Conservation (phyloP, 2,113 vertebrate species). For the pig (Sus scrofa) region DNA sequence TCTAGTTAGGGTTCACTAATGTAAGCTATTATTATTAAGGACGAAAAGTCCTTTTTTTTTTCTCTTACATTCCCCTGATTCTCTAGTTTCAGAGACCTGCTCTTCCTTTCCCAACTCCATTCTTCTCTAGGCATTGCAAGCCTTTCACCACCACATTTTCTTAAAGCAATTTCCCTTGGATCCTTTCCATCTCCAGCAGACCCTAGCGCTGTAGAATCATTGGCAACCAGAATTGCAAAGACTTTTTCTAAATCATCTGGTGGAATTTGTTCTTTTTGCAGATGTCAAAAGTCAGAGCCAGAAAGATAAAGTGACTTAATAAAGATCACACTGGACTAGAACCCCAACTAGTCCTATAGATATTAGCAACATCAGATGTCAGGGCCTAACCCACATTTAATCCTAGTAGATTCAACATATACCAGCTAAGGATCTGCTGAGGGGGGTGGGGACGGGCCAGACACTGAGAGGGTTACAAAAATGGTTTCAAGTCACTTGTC, state of each 20-base stretch:
- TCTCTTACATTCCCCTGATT: background rate
- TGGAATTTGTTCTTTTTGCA: constrained; percentile 54
- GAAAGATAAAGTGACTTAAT: constrained; percentile 61
- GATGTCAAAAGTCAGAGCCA: constrained; percentile 22
- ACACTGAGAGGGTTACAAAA: constrained; percentile 3
- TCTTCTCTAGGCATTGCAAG: background rate
- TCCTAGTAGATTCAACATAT: constrained; percentile 16
- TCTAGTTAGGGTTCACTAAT: background rate
- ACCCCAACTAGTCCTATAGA: constrained; percentile 28
- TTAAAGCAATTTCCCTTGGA: constrained; percentile 61
- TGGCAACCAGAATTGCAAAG: background rate
- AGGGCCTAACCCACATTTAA: background rate
- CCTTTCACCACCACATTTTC: constrained; percentile 4
- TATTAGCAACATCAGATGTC: background rate
- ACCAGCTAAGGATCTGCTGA: constrained; percentile 22
- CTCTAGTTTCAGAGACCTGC: background rate
- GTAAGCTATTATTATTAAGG: constrained; percentile 14
- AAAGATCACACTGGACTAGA: constrained; percentile 25
- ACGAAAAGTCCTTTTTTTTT: constrained; percentile 34
- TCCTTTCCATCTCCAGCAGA: background rate
- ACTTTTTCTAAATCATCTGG: constrained; percentile 42
- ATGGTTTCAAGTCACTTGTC: constrained; percentile 40
- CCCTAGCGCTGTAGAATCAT: background rate
- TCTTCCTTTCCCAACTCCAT: background rate
- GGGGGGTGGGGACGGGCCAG: background rate